These are phyloP conservation scores for Propithecus coquereli DNA, from an alignment of 2,113 vertebrate species.

Conservation along the genomic window DNA sequence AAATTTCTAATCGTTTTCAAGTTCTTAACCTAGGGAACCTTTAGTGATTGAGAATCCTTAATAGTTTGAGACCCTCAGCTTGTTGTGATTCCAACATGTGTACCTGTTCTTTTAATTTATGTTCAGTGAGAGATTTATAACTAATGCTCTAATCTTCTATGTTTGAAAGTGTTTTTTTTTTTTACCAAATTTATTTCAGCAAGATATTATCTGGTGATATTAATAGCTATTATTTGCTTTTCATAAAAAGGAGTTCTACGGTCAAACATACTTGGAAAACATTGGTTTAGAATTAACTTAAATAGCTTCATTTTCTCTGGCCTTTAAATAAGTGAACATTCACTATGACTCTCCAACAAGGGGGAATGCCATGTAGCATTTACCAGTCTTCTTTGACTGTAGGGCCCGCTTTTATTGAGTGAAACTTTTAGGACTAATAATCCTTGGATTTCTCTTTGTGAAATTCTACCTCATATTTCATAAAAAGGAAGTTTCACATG, in stretches of 20 bases:
- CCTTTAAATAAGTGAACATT: neutral
- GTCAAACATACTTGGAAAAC: neutral
- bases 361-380: neutral
- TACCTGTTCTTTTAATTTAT: neutral
- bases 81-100: neutral
- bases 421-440: neutral
- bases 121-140: neutral
- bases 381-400: neutral
- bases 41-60: neutral
- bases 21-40: neutral
- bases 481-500: neutral
- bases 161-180: neutral
- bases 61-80: neutral
- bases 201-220: neutral
- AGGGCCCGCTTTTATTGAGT: neutral
- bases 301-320: neutral
- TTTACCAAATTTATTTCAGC: neutral
- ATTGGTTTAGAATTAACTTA: neutral
- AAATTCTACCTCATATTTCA: neutral
- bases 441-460: neutral
- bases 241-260: neutral
- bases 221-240: neutral
- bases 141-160: neutral
- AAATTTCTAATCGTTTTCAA: neutral
- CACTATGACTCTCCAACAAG: neutral